A percentile compares a stretch with the other conserved stretches of the same genome.
These are phyloP conservation scores for Cyprinodon variegatus DNA, from an alignment of 2,113 vertebrate species.

Conservation along the genomic window DNA sequence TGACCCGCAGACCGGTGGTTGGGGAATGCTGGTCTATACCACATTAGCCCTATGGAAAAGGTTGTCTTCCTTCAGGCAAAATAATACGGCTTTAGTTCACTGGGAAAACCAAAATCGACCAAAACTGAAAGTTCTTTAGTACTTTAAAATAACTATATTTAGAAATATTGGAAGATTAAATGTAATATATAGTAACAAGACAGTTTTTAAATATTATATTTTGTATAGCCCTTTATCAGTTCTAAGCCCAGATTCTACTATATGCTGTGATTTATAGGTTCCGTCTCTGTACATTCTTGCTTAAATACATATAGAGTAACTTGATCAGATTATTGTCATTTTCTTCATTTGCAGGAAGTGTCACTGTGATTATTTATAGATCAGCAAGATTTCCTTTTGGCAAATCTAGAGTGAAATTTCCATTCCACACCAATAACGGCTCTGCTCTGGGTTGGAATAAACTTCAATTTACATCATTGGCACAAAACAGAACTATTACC, in stretches of 20 bases:
- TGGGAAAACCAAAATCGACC: too few relatives aligned
- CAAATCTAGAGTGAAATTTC: conserved; percentile 14
- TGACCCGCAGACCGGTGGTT: too few relatives aligned
- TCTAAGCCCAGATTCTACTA: neutral
- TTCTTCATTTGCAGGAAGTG: conserved; percentile 1
- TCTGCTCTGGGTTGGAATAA: conserved; percentile 27
- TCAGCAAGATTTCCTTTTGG: conserved; percentile 37
- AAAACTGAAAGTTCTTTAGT: too few relatives aligned
- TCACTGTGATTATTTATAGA: conserved; percentile 31
- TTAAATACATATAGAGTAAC: neutral
- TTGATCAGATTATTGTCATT: conserved; percentile 20
- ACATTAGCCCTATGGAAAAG: too few relatives aligned
- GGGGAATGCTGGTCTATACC: too few relatives aligned
- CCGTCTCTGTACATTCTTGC: neutral
- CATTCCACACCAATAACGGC: conserved; percentile 32
- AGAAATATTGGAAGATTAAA: neutral
- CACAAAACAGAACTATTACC: conserved; percentile 43
- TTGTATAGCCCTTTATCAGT: neutral
- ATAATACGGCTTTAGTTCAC: too few relatives aligned
- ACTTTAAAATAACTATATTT: neutral
- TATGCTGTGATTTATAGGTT: conserved; percentile 23
- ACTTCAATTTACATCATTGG: conserved; percentile 47
- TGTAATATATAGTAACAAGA: neutral
- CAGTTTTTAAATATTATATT: neutral
- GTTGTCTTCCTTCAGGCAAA: too few relatives aligned